These are phyloP conservation scores for Tadarida brasiliensis DNA, from an alignment of 2,797 vertebrate genomes.

Conservation along the genomic window DNA sequence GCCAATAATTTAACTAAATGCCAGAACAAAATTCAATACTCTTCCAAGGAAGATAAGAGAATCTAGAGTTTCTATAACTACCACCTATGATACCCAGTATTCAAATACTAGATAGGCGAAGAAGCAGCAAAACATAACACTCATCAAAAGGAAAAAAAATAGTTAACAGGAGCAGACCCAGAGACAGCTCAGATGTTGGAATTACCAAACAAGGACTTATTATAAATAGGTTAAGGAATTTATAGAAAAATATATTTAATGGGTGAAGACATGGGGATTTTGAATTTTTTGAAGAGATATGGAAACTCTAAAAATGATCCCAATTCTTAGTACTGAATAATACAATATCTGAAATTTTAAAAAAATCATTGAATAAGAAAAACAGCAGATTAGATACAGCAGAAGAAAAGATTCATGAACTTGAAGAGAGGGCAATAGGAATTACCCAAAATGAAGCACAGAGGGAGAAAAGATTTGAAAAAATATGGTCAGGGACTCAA, in stretches of 20 bases:
- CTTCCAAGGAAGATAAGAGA: constrained; percentile 47
- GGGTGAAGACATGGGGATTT: background rate
- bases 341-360: background rate
- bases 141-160: background rate
- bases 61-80: constrained; percentile 35
- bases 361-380: background rate
- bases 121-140: background rate
- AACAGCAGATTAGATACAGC: background rate
- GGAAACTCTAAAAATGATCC: constrained; percentile 42
- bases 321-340: constrained; percentile 28
- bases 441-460: constrained; percentile 38
- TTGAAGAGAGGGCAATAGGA: background rate
- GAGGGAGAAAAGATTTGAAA: background rate
- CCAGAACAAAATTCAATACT: constrained; percentile 13
- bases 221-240: constrained; percentile 33
- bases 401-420: constrained; percentile 21
- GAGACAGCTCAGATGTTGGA: background rate
- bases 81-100: background rate
- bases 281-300: constrained; percentile 49
- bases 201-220: constrained; percentile 37
- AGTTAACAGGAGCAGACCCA: constrained; percentile 12
- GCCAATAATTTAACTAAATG: background rate
- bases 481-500: background rate
- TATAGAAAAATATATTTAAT: background rate
- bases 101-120: background rate